Conservation (phyloP, 2,797 vertebrate species). For the Sebastes hubbsi region DNA sequence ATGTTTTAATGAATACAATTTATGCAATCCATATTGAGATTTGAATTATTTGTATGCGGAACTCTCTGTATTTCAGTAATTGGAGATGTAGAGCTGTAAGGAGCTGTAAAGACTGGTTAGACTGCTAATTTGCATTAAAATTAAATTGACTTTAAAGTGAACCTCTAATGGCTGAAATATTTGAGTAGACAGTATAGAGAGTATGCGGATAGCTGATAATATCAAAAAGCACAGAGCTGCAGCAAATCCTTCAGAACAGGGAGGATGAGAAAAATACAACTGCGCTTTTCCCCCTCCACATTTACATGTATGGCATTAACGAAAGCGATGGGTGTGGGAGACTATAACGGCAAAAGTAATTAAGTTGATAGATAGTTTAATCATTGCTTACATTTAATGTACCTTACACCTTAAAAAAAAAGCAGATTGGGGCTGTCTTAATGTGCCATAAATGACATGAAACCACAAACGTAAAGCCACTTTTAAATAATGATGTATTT, state of each 20-base stretch:
- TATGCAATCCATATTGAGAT: background rate
- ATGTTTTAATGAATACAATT: constrained; percentile 31
- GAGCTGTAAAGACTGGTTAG: constrained; percentile 22
- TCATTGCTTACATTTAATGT: background rate
- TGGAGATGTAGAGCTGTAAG: constrained; percentile 39
- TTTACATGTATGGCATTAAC: constrained; percentile 12
- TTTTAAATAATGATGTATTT: background rate
- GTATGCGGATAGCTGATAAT: constrained; percentile 26
- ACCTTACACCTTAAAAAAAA: constrained; percentile 7
- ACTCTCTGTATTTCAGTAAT: constrained; percentile 40
- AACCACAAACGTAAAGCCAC: background rate
- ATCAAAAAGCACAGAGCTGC: constrained; percentile 28
- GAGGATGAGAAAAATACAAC: constrained; percentile 2
- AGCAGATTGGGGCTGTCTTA: background rate
- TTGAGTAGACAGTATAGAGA: constrained; percentile 1
- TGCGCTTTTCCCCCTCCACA: background rate
- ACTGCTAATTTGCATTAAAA: constrained; percentile 52
- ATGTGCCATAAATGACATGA: background rate
- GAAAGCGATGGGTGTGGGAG: constrained; percentile 1
- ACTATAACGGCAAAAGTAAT: background rate
- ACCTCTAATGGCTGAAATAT: constrained; percentile 30
- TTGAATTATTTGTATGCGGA: constrained; percentile 28
- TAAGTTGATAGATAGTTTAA: constrained; percentile 25
- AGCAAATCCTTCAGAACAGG: constrained; percentile 8
- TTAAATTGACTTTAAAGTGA: constrained; percentile 42